These are phyloP conservation scores for Orius laevigatus DNA, from an alignment of 1,140 invertebrate genomes.

Conservation along the genomic window DNA sequence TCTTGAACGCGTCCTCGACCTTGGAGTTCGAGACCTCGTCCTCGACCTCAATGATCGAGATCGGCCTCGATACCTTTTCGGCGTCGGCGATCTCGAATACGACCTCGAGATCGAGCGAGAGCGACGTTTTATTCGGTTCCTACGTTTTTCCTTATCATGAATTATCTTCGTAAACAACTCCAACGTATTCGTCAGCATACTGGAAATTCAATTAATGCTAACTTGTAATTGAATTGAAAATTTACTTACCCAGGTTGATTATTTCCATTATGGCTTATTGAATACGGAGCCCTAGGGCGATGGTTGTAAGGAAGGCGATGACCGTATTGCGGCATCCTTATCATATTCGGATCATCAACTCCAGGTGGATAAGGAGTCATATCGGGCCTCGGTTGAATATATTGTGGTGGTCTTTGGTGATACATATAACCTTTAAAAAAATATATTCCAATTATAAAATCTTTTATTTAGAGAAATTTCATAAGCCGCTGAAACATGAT, in stretches of 20 bases:
- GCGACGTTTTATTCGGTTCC: constrained; percentile 27
- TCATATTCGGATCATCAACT: neutral
- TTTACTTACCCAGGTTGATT: neutral
- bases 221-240: neutral
- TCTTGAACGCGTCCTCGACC: constrained; percentile 28
- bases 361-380: constrained; percentile 2
- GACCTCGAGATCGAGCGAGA: constrained; percentile 24
- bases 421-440: too few species aligned
- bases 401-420: too few species aligned
- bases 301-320: neutral
- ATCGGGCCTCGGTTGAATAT: neutral
- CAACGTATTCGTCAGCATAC: neutral
- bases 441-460: too few species aligned
- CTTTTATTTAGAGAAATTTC: too few species aligned
- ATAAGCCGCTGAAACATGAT: too few species aligned
- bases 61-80: constrained; percentile 22
- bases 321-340: neutral
- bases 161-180: constrained; percentile 30
- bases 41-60: constrained; percentile 15
- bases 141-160: constrained; percentile 64
- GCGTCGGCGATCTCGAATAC: constrained; percentile 23
- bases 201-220: neutral
- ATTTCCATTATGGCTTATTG: neutral
- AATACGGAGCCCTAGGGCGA: constrained; percentile 4
- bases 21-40: constrained; percentile 15